Percentiles rank a stretch among this genome's conserved stretches.
These are phyloP conservation scores for Crotalus horridus DNA, from an alignment of 2,113 vertebrate genomes.

Conservation along the genomic window DNA sequence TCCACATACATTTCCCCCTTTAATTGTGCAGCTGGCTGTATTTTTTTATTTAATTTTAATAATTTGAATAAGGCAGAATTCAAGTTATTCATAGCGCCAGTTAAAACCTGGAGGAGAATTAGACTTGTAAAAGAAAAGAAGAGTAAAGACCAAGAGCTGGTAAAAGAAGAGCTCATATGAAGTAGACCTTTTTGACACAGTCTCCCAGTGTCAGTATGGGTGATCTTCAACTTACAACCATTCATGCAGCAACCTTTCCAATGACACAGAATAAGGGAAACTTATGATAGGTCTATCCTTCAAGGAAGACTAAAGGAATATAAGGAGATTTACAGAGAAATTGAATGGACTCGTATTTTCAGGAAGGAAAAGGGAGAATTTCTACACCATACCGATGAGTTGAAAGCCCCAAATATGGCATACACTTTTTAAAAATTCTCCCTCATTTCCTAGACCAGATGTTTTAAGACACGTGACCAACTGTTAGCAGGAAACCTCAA, in stretches of 20 bases:
- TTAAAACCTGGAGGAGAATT: neutral
- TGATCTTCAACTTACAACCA: neutral
- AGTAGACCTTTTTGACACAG: neutral
- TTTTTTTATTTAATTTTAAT: neutral
- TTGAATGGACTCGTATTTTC: neutral
- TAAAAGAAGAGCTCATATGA: neutral
- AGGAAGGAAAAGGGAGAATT: neutral
- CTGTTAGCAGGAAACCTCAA: neutral
- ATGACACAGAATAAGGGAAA: neutral
- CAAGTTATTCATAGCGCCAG: neutral
- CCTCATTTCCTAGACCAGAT: neutral
- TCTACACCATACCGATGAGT: neutral
- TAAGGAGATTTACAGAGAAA: neutral
- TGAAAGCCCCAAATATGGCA: neutral
- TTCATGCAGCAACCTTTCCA: neutral
- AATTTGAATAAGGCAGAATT: neutral
- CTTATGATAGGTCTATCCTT: neutral
- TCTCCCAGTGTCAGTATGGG: neutral
- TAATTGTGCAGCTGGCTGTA: neutral
- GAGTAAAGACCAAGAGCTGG: neutral
- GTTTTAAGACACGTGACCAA: neutral
- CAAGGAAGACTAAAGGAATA: neutral
- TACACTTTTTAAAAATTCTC: neutral
- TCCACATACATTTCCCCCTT: neutral
- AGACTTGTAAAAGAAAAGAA: neutral